Conservation (phyloP, 1,140 invertebrate genomes). For the Panonychus citri region DNA sequence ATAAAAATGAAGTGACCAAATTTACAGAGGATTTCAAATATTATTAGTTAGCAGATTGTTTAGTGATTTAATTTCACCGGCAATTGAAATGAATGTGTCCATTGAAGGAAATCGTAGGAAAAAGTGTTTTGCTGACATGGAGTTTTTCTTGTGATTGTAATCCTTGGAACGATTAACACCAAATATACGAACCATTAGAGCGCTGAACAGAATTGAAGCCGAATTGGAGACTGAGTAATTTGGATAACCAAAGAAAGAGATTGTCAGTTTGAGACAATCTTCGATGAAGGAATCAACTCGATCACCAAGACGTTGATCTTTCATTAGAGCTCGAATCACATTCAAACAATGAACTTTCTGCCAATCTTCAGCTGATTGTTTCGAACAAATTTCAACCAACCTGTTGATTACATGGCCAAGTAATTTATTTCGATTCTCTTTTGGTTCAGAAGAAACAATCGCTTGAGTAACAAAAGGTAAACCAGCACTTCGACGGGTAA, state of each 20-base stretch:
- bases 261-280: background rate
- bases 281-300: conserved; percentile 41
- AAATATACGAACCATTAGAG: conserved; percentile 66
- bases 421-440: background rate
- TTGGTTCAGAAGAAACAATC: conserved; percentile 9
- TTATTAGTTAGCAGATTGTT: too few species aligned
- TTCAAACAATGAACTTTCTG: conserved; percentile 46
- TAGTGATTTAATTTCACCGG: too few species aligned
- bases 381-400: background rate
- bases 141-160: conserved; percentile 44
- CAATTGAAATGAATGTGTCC: background rate
- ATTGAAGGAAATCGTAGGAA: conserved; percentile 50
- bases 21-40: conserved; percentile 17
- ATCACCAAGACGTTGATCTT: conserved; percentile 47
- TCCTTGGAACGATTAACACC: conserved; percentile 52
- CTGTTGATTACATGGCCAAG: background rate
- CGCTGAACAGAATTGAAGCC: conserved; percentile 54
- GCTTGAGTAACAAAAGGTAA: conserved; percentile 72
- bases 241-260: background rate
- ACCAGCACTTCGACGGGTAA: conserved; percentile 64
- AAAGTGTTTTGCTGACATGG: conserved; percentile 43
- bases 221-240: conserved; percentile 38
- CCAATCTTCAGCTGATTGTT: conserved; percentile 2
- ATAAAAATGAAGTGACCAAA: too few species aligned
- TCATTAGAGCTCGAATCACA: conserved; percentile 52